These are phyloP conservation scores for Cyclura pinguis DNA, from an alignment of 2,797 vertebrate genomes.

Conservation along the genomic window DNA sequence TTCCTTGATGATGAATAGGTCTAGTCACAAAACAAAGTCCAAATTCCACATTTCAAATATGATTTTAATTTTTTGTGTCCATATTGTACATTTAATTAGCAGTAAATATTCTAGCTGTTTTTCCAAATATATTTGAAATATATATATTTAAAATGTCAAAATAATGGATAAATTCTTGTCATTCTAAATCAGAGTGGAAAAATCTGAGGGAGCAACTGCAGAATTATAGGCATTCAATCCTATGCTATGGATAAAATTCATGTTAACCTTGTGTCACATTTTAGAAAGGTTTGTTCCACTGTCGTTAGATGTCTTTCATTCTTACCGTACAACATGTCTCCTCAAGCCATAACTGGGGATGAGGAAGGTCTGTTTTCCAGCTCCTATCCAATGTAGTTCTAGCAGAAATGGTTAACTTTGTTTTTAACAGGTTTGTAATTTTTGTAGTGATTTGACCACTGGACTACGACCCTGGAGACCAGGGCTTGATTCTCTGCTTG, in stretches of 20 bases:
- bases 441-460: no score
- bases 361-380: not conserved
- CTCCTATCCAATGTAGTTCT: not conserved
- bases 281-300: not conserved
- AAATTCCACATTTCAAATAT: not conserved
- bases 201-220: not conserved
- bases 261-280: not conserved
- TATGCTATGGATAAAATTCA: not conserved
- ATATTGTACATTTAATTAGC: not conserved
- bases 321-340: not conserved
- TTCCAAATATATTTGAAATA: not conserved
- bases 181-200: not conserved
- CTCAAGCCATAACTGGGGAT: not conserved
- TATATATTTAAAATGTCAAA: not conserved
- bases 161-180: not conserved
- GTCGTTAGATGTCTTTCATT: not conserved
- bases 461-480: no score
- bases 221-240: not conserved
- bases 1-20: conserved; percentile 56
- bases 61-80: not conserved
- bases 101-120: not conserved
- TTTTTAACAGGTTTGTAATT: not conserved
- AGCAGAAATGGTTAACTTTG: not conserved
- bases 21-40: conserved; percentile 43
- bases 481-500: no score